Evolutionary conservation across 2,797 vertebrate genomes (phyloP), one percentile per base, ranked within the genome.

Genomic region (Megaceryle alcyon): DNA sequence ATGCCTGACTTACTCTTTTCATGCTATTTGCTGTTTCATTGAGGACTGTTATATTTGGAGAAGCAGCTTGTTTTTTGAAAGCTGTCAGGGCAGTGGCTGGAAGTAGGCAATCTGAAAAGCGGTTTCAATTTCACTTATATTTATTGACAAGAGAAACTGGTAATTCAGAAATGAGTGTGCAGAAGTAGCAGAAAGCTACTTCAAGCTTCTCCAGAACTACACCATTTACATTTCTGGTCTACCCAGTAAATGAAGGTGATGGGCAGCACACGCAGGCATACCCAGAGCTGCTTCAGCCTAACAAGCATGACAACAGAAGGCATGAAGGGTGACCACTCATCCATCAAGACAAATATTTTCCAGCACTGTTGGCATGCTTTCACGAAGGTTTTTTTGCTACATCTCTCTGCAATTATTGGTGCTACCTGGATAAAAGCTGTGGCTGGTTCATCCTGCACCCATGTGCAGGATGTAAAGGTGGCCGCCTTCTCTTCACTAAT

Each of bases 391-490:
- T 43, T 57, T 44, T 44, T 39, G 8, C 37, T 53, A 15, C 28
- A 28, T 49, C 76, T 49, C 76, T 12, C 64, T 71, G 60, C 37
- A 60, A 5, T 53, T 63, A 25, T 4, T 57, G 18, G 20, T 46
- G 57, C 57, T 37, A 28, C 48, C 60, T 49, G 53, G 29, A 46
- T 44, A 59, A 75, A 77, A 63, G 59, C 86, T 41, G 14, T 25
- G 73, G 9, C 63, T 51, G 63, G 8, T 14, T 65, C 73, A 31
- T 20, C 64, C 39, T 39, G 39, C 14, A 17, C n/a, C 33, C 48
- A 46, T 0, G 0, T 0, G 12, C 7, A 43, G 43, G 49, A 25
- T 3, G 1, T 8, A 8, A 59, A 41, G 18, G 41, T 5, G 8
- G 33, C 31, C 10, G 21, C 44, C 22, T 60, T 61, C 41, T 37